Evolutionary conservation across 2,888 invertebrate species (phyloP), one percentile per base, ranked within the genome.

Genomic region (Drosophila koepferae): DNA sequence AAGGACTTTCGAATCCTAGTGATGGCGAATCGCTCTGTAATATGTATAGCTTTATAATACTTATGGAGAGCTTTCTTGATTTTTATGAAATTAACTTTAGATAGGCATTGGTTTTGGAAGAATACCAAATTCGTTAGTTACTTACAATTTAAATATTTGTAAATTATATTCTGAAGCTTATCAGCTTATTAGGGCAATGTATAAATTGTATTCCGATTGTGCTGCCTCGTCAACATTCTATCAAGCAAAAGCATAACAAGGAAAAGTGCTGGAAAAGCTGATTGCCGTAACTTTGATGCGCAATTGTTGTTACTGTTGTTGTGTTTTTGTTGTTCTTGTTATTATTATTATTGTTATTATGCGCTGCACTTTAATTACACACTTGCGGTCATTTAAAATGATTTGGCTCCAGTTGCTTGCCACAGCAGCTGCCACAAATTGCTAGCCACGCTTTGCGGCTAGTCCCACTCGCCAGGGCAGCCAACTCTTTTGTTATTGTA

Each of bases 321-420:
- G 66, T 70, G 66, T 59, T 67, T 49, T 64, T 67, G 66, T 68
- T 84, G 54, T 43, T 68, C n/a, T 72, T 61, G 38, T 23, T 23
- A 4, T 64, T 78, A 63, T 71, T 72, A 67, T 76, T 74, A 65
- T 68, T 86, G 63, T 75, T 84, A 77, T 89, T 86, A 70, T 71
- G 72, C 87, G 71, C 82, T 84, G 89, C 89, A 81, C 73, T 85
- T 87, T 85, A 85, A 85, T 85, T 85, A 85, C 85, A 89, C 85
- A 89, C 85, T 85, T 85, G 85, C 82, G 85, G 89, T 85, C 88
- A 89, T 89, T 85, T 89, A 89, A 85, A 85, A 85, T 85, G 81
- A 89, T 85, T 85, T 85, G 85, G 73, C 82, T 74, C 69, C 74
- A 87, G 77, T 80, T 74, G 83, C 63, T 72, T 34, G 77, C 65